phyloP scores from a whole-genome alignment of 2,888 invertebrate genomes.

The Noctuana brunneofusca region DNA sequence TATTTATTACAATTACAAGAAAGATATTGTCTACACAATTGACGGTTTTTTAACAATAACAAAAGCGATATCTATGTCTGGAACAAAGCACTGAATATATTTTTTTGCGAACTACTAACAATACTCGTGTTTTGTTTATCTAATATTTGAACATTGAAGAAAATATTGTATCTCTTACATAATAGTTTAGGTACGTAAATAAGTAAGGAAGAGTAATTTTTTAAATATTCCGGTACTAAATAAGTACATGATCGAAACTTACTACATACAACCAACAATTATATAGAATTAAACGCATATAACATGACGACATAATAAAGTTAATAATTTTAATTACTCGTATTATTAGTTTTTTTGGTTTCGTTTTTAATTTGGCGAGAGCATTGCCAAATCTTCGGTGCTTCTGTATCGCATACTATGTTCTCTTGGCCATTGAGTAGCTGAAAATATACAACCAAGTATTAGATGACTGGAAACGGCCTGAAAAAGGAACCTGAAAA shows the following conservation, averaged over 20 bases:
- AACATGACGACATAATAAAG: background rate
- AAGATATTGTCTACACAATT: constrained; percentile 77
- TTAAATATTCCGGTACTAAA: background rate
- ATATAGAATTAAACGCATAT: background rate
- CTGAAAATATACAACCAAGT: constrained; percentile 49
- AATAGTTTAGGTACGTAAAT: background rate
- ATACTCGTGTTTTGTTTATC: background rate
- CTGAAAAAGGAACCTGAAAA: too few relatives aligned
- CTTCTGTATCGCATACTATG: constrained; percentile 76
- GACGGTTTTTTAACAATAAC: constrained; percentile 48
- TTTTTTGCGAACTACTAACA: constrained; percentile 9
- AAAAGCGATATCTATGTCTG: constrained; percentile 26
- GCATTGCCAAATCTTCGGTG: constrained; percentile 70
- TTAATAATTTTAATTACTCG: background rate
- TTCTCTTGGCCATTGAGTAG: constrained; percentile 80
- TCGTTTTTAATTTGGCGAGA: constrained; percentile 47
- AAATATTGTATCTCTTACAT: background rate
- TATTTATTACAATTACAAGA: constrained; percentile 41
- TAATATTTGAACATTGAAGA: background rate
- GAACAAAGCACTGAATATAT: constrained; percentile 21
- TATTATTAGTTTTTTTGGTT: background rate
- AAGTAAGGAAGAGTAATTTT: background rate
- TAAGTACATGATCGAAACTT: background rate
- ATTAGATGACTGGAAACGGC: too few relatives aligned
- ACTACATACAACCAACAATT: too few relatives aligned